Base-by-base conservation (phyloP, 1,140 invertebrate genomes). In the Aphelenchoides fujianensis region DNA sequence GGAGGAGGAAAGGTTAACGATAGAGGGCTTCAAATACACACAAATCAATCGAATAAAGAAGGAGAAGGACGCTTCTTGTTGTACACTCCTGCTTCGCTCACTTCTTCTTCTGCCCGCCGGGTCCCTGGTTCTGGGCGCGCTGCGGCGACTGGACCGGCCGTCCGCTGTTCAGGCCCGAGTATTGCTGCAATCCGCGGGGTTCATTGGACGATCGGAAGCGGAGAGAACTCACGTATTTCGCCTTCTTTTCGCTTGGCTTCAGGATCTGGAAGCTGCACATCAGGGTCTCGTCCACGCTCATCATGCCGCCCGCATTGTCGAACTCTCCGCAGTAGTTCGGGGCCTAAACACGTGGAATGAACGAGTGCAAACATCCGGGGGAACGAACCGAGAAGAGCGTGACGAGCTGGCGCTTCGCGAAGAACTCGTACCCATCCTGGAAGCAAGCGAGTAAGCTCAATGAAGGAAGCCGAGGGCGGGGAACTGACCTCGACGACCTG, bases 251-350 rank as follows among this genome's bases (percentile, higher is more conserved):
- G 31, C 88, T 88, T 27, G 88, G 88, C 83, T 89, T 87, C 55
- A 69, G 66, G 32, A 87, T 86, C 85, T 88, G 87, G 72, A 92
- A 98, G 84, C 95, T 97, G 89, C 96, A 98, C 95, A 98, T 98
- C 48, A 98, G 89, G 68, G 94, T 97, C 85, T 98, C 96, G 87
- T 98, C 96, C 53, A 98, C 96, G 77, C 92, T 95, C 95, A 98
- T 98, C 92, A 98, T 97, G 71, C 64, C 67, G 5, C 95, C 95
- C 68, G 96, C 96, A 87, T 98, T 98, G 85, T 98, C 96, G 86
- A 98, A 98, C 88, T 98, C 95, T 68, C 92, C 91, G 85, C 91
- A 92, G 85, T 93, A 48, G 23, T 48, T n/a, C n/a, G n/a, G n/a
- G n/a, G n/a, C n/a, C n/a, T n/a, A n/a, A n/a, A n/a, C n/a, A n/a